Percentiles rank a stretch among this genome's conserved stretches.
These are phyloP conservation scores for Vombatus ursinus DNA, from an alignment of 2,113 vertebrate species.

Conservation along the genomic window DNA sequence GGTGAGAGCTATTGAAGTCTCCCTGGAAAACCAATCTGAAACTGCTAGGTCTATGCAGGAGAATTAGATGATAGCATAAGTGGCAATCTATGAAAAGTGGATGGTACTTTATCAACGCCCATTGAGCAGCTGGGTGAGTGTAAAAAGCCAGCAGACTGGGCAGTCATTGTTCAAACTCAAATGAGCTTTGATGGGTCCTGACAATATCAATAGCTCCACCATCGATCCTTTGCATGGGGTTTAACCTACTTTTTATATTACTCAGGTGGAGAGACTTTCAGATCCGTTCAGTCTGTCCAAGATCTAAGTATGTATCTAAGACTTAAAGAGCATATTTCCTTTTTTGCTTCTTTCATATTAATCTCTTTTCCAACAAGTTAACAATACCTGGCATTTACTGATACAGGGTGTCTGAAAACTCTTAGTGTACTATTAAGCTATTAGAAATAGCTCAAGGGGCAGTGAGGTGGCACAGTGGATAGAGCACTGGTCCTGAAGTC, in stretches of 20 bases:
- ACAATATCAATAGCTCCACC: conserved; percentile 56
- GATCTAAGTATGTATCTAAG: neutral
- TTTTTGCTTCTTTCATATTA: neutral
- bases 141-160: neutral
- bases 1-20: neutral
- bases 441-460: neutral
- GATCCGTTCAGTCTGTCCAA: neutral
- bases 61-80: neutral
- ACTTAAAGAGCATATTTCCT: neutral
- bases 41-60: neutral
- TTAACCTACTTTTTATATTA: conserved; percentile 44
- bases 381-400: neutral
- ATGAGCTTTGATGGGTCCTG: conserved; percentile 50
- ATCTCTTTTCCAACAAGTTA: neutral
- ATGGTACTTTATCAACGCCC: neutral
- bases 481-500: too few relatives aligned
- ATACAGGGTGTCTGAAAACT: neutral
- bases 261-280: conserved; percentile 3
- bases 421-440: neutral
- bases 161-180: conserved; percentile 8
- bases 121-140: conserved; percentile 11
- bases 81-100: neutral
- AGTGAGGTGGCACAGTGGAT: too few relatives aligned
- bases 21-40: neutral
- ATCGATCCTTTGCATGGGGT: conserved; percentile 52